A percentile compares a stretch with the other conserved stretches of the same genome.
Evolutionary conservation across 1,140 invertebrate species (phyloP).

Genomic region (Sycophila sp.): DNA sequence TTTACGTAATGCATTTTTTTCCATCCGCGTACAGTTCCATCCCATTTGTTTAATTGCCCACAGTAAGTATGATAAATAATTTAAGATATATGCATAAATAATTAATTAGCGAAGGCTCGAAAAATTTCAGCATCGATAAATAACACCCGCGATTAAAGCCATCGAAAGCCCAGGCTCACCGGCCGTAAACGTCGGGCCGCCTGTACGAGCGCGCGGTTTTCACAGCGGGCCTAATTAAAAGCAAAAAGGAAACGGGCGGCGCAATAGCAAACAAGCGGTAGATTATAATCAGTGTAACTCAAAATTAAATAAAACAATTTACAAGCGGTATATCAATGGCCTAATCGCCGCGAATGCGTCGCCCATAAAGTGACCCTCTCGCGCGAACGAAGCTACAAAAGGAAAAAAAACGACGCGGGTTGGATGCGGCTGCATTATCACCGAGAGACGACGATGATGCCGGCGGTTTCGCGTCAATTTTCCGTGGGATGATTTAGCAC

Average conservation of each 20-base stretch:
- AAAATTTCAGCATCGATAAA: too few species aligned
- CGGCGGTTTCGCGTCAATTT: slow-evolving; percentile 32
- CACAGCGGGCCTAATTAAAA: not conserved
- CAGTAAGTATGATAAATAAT: too few species aligned
- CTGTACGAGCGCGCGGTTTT: too few species aligned
- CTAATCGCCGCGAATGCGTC: slow-evolving; percentile 6
- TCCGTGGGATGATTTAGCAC: slow-evolving; percentile 14
- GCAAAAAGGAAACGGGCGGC: too few species aligned
- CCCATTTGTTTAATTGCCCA: too few species aligned
- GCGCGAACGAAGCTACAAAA: not conserved
- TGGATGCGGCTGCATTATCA: not conserved
- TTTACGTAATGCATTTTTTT: too few species aligned
- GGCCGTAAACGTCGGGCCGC: too few species aligned
- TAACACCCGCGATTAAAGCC: too few species aligned
- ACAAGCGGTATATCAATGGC: not conserved
- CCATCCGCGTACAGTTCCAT: not conserved
- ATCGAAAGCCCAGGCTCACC: too few species aligned
- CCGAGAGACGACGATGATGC: too few species aligned
- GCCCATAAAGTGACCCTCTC: too few species aligned
- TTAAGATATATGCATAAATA: not conserved
- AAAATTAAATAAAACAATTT: slow-evolving; percentile 28
- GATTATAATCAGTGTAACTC: slow-evolving; percentile 12
- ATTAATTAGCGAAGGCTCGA: not conserved
- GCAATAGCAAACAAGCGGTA: not conserved
- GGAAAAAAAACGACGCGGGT: slow-evolving; percentile 4